These are phyloP conservation scores for Temnothorax curvispinosus DNA, from an alignment of 1,140 invertebrate genomes.

Conservation along the genomic window DNA sequence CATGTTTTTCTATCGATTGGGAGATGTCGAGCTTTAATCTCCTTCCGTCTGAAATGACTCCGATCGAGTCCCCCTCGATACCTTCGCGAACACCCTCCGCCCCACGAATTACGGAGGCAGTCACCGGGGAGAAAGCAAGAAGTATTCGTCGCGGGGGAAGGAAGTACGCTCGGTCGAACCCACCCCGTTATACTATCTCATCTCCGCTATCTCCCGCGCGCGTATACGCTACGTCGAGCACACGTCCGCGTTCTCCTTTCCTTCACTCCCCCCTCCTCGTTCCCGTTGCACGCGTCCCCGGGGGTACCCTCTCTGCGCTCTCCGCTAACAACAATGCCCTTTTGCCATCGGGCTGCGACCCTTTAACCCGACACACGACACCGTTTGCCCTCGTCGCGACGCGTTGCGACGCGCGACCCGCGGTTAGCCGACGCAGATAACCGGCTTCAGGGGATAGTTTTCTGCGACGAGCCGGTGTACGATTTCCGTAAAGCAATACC, in stretches of 20 bases:
- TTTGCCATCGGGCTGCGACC: slow-evolving; percentile 61
- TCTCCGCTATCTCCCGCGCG: slow-evolving; percentile 4
- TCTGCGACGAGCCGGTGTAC: slow-evolving; percentile 51
- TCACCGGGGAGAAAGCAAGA: neutral
- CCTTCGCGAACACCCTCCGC: neutral
- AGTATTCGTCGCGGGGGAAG: slow-evolving; percentile 14
- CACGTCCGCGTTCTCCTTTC: slow-evolving; percentile 23
- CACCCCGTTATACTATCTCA: slow-evolving; percentile 44
- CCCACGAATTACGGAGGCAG: neutral
- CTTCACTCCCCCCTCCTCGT: no score
- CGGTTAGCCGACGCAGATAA: slow-evolving; percentile 43
- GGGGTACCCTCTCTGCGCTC: slow-evolving; percentile 31
- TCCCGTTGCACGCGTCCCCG: neutral
- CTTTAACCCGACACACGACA: slow-evolving; percentile 64
- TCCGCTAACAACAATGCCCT: slow-evolving; percentile 46
- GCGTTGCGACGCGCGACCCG: slow-evolving; percentile 44
- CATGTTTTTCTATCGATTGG: neutral
- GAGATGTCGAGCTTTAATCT: neutral
- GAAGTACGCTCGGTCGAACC: slow-evolving; percentile 37
- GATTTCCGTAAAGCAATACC: slow-evolving; percentile 71
- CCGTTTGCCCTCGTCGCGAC: slow-evolving; percentile 67
- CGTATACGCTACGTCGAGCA: slow-evolving; percentile 53
- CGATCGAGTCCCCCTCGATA: neutral
- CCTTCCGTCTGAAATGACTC: neutral
- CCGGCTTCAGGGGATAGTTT: slow-evolving; percentile 57